Percentiles rank a stretch among this genome's conserved stretches.
These are phyloP conservation scores for Protobothrops mucrosquamatus DNA, from an alignment of 2,113 vertebrate genomes.

Conservation along the genomic window DNA sequence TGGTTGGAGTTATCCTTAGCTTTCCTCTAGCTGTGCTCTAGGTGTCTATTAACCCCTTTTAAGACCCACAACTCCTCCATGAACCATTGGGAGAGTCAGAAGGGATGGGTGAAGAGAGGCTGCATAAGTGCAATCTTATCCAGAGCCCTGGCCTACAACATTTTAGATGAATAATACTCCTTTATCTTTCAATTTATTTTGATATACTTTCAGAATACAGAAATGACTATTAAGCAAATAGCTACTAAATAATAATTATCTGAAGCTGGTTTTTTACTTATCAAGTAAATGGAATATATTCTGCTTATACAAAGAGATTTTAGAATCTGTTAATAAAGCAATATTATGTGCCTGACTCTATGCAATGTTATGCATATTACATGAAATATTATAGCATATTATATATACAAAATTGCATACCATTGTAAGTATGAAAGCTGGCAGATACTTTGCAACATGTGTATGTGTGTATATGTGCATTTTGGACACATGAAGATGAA, in stretches of 20 bases:
- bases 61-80: not conserved
- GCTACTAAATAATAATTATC: constrained; percentile 32
- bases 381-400: not conserved
- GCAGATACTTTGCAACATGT: not conserved
- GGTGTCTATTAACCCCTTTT: not conserved
- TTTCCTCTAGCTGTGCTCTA: not conserved
- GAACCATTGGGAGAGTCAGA: not conserved
- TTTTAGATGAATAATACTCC: not conserved
- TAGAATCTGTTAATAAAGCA: not conserved
- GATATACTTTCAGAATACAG: not conserved
- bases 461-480: not conserved
- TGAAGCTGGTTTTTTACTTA: constrained; percentile 42
- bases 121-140: not conserved
- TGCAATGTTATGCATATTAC: not conserved
- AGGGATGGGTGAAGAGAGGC: not conserved
- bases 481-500: not conserved
- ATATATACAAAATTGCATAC: not conserved
- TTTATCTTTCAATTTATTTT: not conserved
- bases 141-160: not conserved
- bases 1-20: not conserved
- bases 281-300: constrained; percentile 10
- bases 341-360: not conserved
- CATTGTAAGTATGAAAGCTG: not conserved
- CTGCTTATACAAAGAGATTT: not conserved
- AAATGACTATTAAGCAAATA: constrained; percentile 35